Percentiles rank a stretch among this genome's conserved stretches.
These are phyloP conservation scores for Pilophorus perplexus DNA, from an alignment of 2,888 invertebrate genomes.

Conservation along the genomic window DNA sequence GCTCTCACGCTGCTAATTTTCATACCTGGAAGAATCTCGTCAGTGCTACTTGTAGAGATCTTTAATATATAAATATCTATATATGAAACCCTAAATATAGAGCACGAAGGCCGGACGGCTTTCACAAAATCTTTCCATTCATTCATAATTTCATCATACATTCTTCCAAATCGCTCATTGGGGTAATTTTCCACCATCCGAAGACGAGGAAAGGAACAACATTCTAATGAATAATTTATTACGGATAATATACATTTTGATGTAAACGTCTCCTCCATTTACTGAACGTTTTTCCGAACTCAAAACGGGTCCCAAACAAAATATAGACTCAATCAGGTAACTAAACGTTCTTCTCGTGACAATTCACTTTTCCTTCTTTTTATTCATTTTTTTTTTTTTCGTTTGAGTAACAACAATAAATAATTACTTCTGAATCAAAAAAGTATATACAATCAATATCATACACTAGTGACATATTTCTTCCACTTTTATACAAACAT, in stretches of 20 bases:
- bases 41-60: too few species aligned
- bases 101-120: too few species aligned
- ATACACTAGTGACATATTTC: conserved; percentile 18
- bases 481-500: conserved; percentile 25
- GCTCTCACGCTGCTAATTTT: too few species aligned
- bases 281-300: not conserved
- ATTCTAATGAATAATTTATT: conserved; percentile 38
- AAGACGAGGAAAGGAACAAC: too few species aligned
- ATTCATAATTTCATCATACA: too few species aligned
- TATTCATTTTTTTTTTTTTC: conserved; percentile 5
- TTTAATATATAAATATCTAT: too few species aligned
- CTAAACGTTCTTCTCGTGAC: not conserved
- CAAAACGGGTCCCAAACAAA: not conserved
- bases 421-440: conserved; percentile 33
- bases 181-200: too few species aligned
- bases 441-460: conserved; percentile 37
- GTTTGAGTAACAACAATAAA: conserved; percentile 37
- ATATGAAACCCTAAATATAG: too few species aligned
- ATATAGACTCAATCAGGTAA: not conserved
- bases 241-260: conserved; percentile 31
- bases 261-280: not conserved
- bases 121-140: too few species aligned
- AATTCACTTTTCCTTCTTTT: not conserved
- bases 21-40: too few species aligned
- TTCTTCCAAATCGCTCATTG: too few species aligned